Conservation (phyloP, 2,797 vertebrate species). For the Pseudomugil tenellus region DNA sequence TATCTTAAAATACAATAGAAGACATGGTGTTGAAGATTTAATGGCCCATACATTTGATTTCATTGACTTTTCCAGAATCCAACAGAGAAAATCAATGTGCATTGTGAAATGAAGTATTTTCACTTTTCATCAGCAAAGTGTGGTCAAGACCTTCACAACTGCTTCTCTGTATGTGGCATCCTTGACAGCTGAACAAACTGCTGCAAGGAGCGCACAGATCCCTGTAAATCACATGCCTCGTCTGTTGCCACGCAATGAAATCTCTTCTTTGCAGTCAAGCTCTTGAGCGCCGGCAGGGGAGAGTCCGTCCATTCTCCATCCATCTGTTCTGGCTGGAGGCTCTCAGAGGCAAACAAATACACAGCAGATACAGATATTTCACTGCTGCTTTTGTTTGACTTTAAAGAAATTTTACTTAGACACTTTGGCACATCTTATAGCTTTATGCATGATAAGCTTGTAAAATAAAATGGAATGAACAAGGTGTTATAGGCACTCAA, state of each 20-base stretch:
- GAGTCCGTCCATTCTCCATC: conserved; percentile 42
- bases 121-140: conserved; percentile 35
- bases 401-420: neutral
- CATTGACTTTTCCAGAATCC: neutral
- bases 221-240: conserved; percentile 62
- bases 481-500: neutral
- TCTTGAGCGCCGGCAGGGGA: conserved; percentile 26
- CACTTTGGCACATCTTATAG: neutral
- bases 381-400: conserved; percentile 12
- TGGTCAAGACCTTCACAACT: conserved; percentile 28
- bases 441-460: neutral
- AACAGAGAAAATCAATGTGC: conserved; percentile 16
- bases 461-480: neutral
- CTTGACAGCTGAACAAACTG: conserved; percentile 73
- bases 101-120: conserved; percentile 25
- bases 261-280: conserved; percentile 55
- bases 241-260: conserved; percentile 62
- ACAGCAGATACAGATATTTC: conserved; percentile 13
- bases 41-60: conserved; percentile 1
- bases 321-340: conserved; percentile 57
- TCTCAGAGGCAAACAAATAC: conserved; percentile 24
- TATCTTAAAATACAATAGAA: neutral
- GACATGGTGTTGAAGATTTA: neutral
- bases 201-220: conserved; percentile 52
- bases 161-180: conserved; percentile 40